Base-by-base conservation (phyloP, 2,113 vertebrate genomes). In the Lynx canadensis region DNA sequence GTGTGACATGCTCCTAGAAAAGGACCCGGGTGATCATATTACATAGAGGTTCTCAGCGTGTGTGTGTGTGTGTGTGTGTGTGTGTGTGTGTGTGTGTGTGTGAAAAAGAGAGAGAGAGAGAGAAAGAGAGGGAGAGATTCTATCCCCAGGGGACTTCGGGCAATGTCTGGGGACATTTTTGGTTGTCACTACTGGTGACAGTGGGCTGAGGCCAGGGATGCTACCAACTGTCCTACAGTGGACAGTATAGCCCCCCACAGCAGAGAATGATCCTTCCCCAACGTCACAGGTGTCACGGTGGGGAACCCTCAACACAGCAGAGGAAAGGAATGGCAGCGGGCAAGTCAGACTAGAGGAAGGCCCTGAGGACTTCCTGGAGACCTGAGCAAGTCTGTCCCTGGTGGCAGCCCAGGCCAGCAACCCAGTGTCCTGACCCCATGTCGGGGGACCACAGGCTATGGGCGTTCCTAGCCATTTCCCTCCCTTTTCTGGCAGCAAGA, bases 401-500 rank as follows among this genome's bases (percentile, higher is more conserved):
- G 45, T 45, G 45, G 36, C 7, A 12, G 8, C 31, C 79, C 12
- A n/a, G n/a, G 45, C 31, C 5, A 55, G 60, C 38, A 60, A 0
- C 36, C 25, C 25, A 31, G 33, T 1, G 1, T 41, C 12, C 5
- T n/a, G 50, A 94, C 10, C 60, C 33, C 5, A 38, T 31, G n/a
- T 65, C n/a, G 12, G 65, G 36, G 73, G 52, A 52, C 38, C 2
- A 1, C 12, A 92, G 65, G 41, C 74, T 7, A 2, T 2, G 19
- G 76, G 3, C 33, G 9, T 15, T 5, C 25, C 13, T 11, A 5
- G 18, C 38, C 9, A 1, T 29, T 50, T n/a, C 1, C 1, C n/a
- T 81, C 4, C 18, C 68, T 85, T 69, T 78, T 11, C 65, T 85
- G 18, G 25, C 36, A 68, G 74, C 16, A 79, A 90, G 50, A 79